Evolutionary conservation across 2,888 invertebrate species (phyloP).

Genomic region (Agrenia bidenticulata): DNA sequence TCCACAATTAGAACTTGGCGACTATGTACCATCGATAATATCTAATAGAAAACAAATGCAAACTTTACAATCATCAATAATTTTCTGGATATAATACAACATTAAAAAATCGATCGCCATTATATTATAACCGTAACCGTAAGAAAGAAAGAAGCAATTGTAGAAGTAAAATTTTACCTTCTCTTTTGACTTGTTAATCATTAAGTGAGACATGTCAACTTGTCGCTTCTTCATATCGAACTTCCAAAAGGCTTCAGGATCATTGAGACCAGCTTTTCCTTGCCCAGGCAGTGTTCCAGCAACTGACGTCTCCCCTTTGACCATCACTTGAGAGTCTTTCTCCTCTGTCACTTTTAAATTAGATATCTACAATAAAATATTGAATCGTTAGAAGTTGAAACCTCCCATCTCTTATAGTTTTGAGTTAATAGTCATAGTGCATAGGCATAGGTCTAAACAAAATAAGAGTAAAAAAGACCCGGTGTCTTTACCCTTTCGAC

Average conservation of each 20-base stretch:
- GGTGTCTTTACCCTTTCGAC: neutral
- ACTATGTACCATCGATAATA: constrained; percentile 59
- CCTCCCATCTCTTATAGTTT: too few species aligned
- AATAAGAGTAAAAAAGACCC: neutral
- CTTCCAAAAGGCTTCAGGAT: constrained; percentile 54
- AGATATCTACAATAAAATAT: too few species aligned
- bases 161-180: constrained; percentile 22
- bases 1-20: constrained; percentile 69
- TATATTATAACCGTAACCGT: too few species aligned
- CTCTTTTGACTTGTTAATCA: constrained; percentile 49
- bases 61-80: too few species aligned
- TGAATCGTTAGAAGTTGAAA: too few species aligned
- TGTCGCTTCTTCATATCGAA: constrained; percentile 56
- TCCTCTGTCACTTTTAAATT: too few species aligned
- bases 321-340: too few species aligned
- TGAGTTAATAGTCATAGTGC: too few species aligned
- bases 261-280: neutral
- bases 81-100: too few species aligned
- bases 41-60: too few species aligned
- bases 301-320: constrained; percentile 7
- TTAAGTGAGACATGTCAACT: constrained; percentile 54
- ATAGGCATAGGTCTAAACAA: too few species aligned
- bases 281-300: constrained; percentile 20
- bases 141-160: neutral
- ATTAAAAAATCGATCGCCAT: too few species aligned